Conservation (phyloP, 2,797 vertebrate genomes). For the Scolopax bukidnonensis region DNA sequence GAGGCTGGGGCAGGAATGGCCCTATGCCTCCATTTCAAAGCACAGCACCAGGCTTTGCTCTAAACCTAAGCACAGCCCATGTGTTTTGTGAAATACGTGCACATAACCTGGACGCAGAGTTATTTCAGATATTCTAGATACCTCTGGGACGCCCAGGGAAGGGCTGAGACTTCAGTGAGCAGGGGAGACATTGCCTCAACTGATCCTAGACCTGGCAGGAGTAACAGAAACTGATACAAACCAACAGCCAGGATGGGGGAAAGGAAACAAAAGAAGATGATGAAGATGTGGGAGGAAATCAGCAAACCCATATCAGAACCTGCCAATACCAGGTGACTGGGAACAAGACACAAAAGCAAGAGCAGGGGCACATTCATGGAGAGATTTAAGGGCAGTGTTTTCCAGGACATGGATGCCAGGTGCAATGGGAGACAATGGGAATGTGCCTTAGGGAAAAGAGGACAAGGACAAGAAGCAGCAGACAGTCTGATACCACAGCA, state of each 20-base stretch:
- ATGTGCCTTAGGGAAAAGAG: not conserved
- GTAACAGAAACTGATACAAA: not conserved
- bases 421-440: not conserved
- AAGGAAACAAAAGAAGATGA: not conserved
- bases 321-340: not conserved
- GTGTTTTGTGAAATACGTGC: not conserved
- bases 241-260: not conserved
- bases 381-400: not conserved
- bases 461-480: slow-evolving; percentile 22
- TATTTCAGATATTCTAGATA: not conserved
- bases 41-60: not conserved
- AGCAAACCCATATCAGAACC: not conserved
- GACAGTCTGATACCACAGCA: not conserved
- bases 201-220: not conserved
- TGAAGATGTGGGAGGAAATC: not conserved
- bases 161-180: not conserved
- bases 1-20: not conserved
- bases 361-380: not conserved
- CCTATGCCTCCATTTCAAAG: not conserved
- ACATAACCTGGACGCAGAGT: not conserved
- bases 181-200: not conserved
- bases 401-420: not conserved
- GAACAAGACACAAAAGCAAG: not conserved
- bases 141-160: not conserved
- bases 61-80: not conserved